These are phyloP conservation scores for Pachypanchax playfairii DNA, from an alignment of 2,113 vertebrate species.

Conservation along the genomic window DNA sequence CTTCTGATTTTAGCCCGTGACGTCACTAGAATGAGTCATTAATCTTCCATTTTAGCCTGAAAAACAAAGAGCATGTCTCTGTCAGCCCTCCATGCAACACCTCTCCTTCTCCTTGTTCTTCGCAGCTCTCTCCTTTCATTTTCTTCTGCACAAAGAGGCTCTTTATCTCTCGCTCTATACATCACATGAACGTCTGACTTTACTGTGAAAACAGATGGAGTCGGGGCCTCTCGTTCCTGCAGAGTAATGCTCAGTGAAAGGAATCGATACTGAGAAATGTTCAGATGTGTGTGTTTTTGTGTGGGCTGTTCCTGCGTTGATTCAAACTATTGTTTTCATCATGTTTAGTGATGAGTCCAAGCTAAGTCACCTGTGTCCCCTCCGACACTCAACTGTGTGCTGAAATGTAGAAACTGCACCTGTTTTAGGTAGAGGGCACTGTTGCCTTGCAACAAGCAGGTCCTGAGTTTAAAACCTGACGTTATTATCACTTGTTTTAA, in stretches of 20 bases:
- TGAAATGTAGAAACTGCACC: conserved; percentile 5
- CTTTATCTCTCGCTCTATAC: conserved; percentile 23
- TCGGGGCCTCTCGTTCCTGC: conserved; percentile 46
- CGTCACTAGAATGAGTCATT: conserved; percentile 35
- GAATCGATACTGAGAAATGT: conserved; percentile 48
- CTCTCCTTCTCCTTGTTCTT: conserved; percentile 6
- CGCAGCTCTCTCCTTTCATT: neutral
- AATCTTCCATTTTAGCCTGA: conserved; percentile 43
- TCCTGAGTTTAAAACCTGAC: too few relatives aligned
- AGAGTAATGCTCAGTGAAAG: conserved; percentile 34
- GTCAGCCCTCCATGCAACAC: conserved; percentile 12
- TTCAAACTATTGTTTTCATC: conserved; percentile 31
- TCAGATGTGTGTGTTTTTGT: conserved; percentile 14
- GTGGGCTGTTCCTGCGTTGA: conserved; percentile 21
- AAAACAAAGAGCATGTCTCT: conserved; percentile 18
- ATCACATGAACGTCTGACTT: conserved; percentile 50
- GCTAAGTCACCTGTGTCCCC: neutral
- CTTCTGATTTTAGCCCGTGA: conserved; percentile 24
- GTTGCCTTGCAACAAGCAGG: neutral
- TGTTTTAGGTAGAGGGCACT: conserved; percentile 8
- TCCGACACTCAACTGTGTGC: neutral
- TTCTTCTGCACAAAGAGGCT: conserved; percentile 29
- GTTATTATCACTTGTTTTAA: too few relatives aligned
- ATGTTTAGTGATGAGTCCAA: conserved; percentile 16
- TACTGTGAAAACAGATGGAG: conserved; percentile 49